phyloP scores from a whole-genome alignment of 2,113 vertebrate genomes.

The Bubo scandiacus region DNA sequence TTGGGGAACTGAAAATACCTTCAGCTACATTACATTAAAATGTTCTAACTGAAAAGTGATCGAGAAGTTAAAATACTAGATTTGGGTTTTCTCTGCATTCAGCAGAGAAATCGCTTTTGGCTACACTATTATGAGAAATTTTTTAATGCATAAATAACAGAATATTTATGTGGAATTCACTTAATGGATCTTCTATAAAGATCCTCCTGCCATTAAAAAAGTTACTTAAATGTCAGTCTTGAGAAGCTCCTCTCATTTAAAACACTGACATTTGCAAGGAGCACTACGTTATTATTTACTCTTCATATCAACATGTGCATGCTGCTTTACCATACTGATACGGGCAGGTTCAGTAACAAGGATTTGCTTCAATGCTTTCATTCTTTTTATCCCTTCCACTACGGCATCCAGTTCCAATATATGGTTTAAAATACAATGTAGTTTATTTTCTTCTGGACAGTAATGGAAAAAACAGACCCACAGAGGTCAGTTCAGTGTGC shows the following conservation, averaged over 20 bases:
- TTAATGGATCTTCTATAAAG: neutral
- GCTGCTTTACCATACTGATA: neutral
- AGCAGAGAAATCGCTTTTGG: neutral
- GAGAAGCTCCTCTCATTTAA: neutral
- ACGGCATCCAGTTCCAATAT: conserved; percentile 12
- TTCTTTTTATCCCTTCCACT: neutral
- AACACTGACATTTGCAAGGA: neutral
- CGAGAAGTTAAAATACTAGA: neutral
- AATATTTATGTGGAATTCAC: neutral
- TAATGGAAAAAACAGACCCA: conserved; percentile 16
- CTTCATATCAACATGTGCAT: neutral
- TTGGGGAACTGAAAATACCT: neutral
- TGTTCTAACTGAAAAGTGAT: neutral
- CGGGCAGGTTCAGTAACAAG: neutral
- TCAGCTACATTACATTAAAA: neutral
- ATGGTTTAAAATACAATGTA: conserved; percentile 48
- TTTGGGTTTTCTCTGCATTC: neutral
- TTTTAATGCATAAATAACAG: neutral
- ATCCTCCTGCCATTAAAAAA: neutral
- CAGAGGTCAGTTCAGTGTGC: conserved; percentile 16
- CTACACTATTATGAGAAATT: neutral
- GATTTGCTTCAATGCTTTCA: neutral
- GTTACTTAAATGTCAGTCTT: neutral
- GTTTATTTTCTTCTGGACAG: conserved; percentile 30
- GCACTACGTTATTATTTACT: neutral